Percentiles rank a stretch among this genome's conserved stretches.
phyloP scores from a whole-genome alignment of 2,888 invertebrate genomes.

The Lissonota sp. region DNA sequence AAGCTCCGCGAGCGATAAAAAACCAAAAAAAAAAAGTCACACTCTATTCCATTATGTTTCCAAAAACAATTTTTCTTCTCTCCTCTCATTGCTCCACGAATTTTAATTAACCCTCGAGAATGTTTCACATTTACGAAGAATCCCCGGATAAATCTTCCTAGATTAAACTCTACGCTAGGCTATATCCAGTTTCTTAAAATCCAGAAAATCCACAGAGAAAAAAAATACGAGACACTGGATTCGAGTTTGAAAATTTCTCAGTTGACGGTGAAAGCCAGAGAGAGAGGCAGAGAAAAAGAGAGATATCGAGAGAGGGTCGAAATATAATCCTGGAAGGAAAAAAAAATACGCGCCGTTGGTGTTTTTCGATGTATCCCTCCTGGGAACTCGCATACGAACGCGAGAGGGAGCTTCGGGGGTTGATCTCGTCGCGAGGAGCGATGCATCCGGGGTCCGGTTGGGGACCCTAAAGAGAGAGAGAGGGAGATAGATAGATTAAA shows the following conservation, averaged over 20 bases:
- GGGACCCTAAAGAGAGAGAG: constrained; percentile 44
- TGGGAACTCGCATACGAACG: constrained; percentile 49
- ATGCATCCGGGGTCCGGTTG: constrained; percentile 68
- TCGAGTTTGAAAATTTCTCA: background rate
- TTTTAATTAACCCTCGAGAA: constrained; percentile 19
- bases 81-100: background rate
- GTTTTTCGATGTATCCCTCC: constrained; percentile 45
- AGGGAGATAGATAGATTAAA: constrained; percentile 52
- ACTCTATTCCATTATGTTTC: background rate
- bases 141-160: background rate
- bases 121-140: constrained; percentile 6
- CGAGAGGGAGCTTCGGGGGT: background rate
- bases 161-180: background rate
- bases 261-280: constrained; percentile 3
- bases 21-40: background rate
- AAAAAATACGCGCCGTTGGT: constrained; percentile 56
- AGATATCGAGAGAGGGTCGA: constrained; percentile 34
- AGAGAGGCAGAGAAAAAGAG: constrained; percentile 15
- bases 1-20: background rate
- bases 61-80: constrained; percentile 12
- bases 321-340: constrained; percentile 56
- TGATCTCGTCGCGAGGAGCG: constrained; percentile 23
- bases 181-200: background rate
- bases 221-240: background rate
- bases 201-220: background rate